Conservation (phyloP, 2,888 invertebrate genomes). For the Agapostemon virescens region DNA sequence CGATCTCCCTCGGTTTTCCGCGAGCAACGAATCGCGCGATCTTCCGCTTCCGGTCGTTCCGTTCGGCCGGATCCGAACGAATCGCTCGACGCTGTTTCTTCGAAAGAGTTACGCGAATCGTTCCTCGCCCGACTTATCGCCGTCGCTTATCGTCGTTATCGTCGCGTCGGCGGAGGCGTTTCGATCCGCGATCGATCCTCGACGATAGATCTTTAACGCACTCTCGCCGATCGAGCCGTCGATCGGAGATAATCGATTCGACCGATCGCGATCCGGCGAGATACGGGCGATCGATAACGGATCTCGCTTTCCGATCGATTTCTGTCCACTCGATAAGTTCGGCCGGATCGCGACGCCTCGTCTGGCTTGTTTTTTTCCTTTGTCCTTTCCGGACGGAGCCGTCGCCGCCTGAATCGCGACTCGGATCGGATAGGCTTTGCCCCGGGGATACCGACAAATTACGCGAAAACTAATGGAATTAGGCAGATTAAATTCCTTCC, state of each 20-base stretch:
- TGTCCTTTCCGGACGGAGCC: background rate
- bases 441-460: conserved; percentile 2
- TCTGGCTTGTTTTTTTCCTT: background rate
- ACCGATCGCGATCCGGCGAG: background rate
- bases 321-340: background rate
- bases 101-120: no score
- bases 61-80: no score
- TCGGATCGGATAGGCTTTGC: background rate
- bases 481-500: conserved; percentile 23
- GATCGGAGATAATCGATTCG: no score
- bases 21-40: background rate
- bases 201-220: background rate
- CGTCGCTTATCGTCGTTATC: background rate
- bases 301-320: background rate
- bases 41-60: no score
- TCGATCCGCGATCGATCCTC: background rate
- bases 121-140: background rate
- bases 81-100: no score
- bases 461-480: conserved; percentile 19
- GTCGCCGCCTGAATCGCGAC: background rate
- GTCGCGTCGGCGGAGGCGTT: background rate
- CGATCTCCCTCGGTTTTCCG: background rate
- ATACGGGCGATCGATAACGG: background rate
- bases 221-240: background rate
- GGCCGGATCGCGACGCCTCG: background rate